Base-by-base conservation (phyloP, 2,888 invertebrate species). In the Vanessa cardui region DNA sequence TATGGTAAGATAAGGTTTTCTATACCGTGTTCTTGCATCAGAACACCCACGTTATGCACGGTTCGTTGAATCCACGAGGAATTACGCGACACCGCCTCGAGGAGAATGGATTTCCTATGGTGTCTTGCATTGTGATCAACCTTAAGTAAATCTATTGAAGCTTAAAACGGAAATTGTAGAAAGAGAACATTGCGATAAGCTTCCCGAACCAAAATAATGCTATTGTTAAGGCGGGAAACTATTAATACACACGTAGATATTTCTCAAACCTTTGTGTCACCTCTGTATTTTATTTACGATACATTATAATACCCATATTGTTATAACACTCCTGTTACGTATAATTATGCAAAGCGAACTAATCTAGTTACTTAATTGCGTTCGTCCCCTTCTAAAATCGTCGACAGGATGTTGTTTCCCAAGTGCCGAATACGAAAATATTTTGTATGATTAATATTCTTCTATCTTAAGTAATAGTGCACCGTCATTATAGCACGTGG, bases 1-100 rank as follows among this genome's bases (percentile, higher is more conserved):
- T 66, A 66, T 56, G 63, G 49, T 66, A 64, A 69, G 58, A 66
- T 66, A 71, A 66, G 33, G 59, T 62, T 54, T 62, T 64, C 61
- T 66, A 58, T 52, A 64, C 62, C 56, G 60, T 65, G 20, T 62
- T 69, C 58, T 71, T 69, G 69, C 71, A 66, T 70, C 73, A 73
- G 71, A 71, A 68, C 70, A 69, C 73, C 70, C 69, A 72, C 72
- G 69, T 39, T 67, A 52, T 54, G 45, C 64, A 67, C 62, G 64
- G 69, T 63, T 59, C 60, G 71, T 62, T 68, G 68, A 66, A 62
- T 66, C 64, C 66, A 64, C 62, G 62, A 72, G 72, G 68, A 69
- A 66, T 68, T 68, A 72, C 73, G 71, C 68, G 69, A 73, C 69
- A 71, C 60, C 69, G 72, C 73, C 71, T 68, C 71, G 66, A 64